Evolutionary conservation across 2,888 invertebrate genomes (phyloP).

Genomic region (Dromius quadrimaculatus): DNA sequence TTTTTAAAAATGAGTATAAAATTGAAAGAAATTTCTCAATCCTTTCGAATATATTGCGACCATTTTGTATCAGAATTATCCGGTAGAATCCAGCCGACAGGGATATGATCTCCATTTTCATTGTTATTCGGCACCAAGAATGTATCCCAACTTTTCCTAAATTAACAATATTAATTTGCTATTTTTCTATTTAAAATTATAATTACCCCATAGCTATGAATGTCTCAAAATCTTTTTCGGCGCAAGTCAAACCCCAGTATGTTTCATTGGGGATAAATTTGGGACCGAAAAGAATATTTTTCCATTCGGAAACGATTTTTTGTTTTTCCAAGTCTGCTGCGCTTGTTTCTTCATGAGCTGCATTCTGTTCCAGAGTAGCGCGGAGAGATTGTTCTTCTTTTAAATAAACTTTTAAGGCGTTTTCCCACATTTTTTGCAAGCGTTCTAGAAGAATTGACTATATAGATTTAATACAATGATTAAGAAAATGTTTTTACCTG

Average conservation of each 20-base stretch:
- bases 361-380: constrained; percentile 70
- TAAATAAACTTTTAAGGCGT: constrained; percentile 73
- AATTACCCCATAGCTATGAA: constrained; percentile 67
- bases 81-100: constrained; percentile 80
- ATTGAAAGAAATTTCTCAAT: constrained; percentile 44
- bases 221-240: constrained; percentile 65
- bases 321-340: constrained; percentile 65
- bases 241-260: constrained; percentile 64
- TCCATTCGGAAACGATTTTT: constrained; percentile 70
- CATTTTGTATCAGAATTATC: constrained; percentile 41
- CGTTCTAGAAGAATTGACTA: constrained; percentile 42
- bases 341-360: constrained; percentile 63
- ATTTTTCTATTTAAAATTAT: constrained; percentile 21
- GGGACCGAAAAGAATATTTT: constrained; percentile 71
- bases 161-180: constrained; percentile 50
- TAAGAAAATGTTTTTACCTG: constrained; percentile 66
- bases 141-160: constrained; percentile 68
- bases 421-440: constrained; percentile 70
- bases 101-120: constrained; percentile 72
- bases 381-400: constrained; percentile 75
- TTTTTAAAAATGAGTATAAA: constrained; percentile 43
- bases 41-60: constrained; percentile 40
- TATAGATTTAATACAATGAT: constrained; percentile 28
- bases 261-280: constrained; percentile 61
- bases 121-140: constrained; percentile 67